Conservation (phyloP, 2,797 vertebrate species). For the Centroberyx gerrardi region DNA sequence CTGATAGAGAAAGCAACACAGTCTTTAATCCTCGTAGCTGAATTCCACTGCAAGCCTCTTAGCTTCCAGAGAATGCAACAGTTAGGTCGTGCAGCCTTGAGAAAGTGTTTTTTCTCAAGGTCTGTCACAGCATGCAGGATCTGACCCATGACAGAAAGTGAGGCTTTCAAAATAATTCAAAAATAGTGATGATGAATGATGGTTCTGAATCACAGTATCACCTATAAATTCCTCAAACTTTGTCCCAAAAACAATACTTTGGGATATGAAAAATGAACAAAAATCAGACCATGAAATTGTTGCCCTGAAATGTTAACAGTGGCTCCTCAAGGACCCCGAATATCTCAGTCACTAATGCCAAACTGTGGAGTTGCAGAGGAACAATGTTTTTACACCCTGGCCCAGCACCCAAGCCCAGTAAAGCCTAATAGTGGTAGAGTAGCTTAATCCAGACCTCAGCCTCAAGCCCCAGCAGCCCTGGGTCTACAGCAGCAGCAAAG, state of each 20-base stretch:
- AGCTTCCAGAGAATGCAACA: slow-evolving; percentile 60
- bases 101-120: slow-evolving; percentile 46
- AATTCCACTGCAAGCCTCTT: slow-evolving; percentile 78
- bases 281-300: not conserved
- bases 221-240: not conserved
- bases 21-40: slow-evolving; percentile 66
- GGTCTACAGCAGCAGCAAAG: slow-evolving; percentile 3
- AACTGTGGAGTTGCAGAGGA: not conserved
- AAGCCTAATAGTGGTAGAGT: not conserved
- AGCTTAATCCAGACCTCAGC: slow-evolving; percentile 30
- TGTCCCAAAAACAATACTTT: not conserved
- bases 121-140: slow-evolving; percentile 6
- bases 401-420: not conserved
- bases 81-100: slow-evolving; percentile 38
- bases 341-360: not conserved
- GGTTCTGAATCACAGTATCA: slow-evolving; percentile 16
- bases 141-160: not conserved
- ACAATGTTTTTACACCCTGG: not conserved
- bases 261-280: not conserved
- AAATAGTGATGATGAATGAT: not conserved
- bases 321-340: not conserved
- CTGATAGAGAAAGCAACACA: slow-evolving; percentile 48
- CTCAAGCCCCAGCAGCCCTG: slow-evolving; percentile 9
- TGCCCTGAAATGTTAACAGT: not conserved
- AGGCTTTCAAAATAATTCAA: not conserved